Evolutionary conservation across 2,113 vertebrate genomes (phyloP).

Genomic region (Ovibos moschatus): DNA sequence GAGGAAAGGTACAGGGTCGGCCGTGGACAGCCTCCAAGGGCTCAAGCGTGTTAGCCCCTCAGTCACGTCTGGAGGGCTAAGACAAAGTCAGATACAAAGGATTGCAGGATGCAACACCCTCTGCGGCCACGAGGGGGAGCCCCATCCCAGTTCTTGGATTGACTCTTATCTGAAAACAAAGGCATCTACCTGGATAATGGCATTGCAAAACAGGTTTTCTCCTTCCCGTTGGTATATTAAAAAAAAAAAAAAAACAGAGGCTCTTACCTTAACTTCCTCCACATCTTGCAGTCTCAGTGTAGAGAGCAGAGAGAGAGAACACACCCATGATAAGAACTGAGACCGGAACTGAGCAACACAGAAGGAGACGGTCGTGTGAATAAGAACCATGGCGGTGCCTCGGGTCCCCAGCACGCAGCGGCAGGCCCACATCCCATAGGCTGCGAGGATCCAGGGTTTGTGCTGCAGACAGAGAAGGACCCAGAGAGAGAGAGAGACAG

Average conservation of each 20-base stretch:
- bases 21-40: neutral
- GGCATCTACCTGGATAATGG: accelerated
- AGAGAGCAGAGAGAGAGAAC: slow-evolving; percentile 87
- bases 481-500: neutral
- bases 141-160: neutral
- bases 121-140: neutral
- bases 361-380: slow-evolving; percentile 88
- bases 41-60: neutral
- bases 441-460: slow-evolving; percentile 83
- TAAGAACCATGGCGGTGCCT: slow-evolving; percentile 86
- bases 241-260: neutral
- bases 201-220: no score
- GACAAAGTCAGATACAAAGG: neutral
- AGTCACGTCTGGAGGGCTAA: neutral
- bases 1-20: neutral
- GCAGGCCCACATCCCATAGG: slow-evolving; percentile 90
- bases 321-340: slow-evolving; percentile 86
- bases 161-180: neutral
- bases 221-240: neutral
- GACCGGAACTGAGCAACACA: slow-evolving; percentile 88
- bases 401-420: slow-evolving; percentile 85
- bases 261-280: slow-evolving; percentile 90
- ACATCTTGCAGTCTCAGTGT: slow-evolving; percentile 86
- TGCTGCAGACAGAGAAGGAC: slow-evolving; percentile 78
- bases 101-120: accelerated